These are phyloP conservation scores for Argya squamiceps DNA, from an alignment of 2,797 vertebrate genomes.

Conservation along the genomic window DNA sequence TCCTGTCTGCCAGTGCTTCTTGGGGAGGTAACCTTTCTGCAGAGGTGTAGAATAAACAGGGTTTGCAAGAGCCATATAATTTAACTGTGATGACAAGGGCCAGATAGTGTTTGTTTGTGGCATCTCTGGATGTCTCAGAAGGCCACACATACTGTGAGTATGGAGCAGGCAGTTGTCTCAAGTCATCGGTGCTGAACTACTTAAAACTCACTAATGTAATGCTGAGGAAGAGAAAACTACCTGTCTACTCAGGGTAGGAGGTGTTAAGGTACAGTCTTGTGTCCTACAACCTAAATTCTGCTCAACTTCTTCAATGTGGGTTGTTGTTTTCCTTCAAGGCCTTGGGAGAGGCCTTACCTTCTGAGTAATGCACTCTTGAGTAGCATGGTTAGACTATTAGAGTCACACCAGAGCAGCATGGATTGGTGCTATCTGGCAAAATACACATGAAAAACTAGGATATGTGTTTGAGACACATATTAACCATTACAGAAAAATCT, in stretches of 20 bases:
- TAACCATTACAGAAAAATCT: background rate
- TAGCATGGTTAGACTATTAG: background rate
- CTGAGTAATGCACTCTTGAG: background rate
- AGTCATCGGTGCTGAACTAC: background rate
- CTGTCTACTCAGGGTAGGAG: background rate
- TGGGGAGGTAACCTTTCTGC: background rate
- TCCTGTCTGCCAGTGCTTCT: background rate
- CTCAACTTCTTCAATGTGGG: background rate
- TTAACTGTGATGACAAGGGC: background rate
- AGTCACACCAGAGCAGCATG: background rate
- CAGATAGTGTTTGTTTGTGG: background rate
- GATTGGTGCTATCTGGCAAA: background rate
- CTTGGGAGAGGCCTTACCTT: background rate
- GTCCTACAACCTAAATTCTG: background rate
- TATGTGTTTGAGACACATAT: background rate
- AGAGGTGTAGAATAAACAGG: background rate
- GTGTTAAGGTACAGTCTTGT: background rate
- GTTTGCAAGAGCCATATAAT: background rate
- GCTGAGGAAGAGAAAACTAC: background rate
- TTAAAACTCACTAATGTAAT: background rate
- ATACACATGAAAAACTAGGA: background rate
- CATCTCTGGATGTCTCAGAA: background rate
- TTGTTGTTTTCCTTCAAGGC: background rate
- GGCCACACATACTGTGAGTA: rapidly evolving
- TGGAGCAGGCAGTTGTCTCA: background rate